Percentiles rank a stretch among this genome's conserved stretches.
Evolutionary conservation across 2,113 vertebrate genomes (phyloP).

Genomic region (Amblyopsis rosae): DNA sequence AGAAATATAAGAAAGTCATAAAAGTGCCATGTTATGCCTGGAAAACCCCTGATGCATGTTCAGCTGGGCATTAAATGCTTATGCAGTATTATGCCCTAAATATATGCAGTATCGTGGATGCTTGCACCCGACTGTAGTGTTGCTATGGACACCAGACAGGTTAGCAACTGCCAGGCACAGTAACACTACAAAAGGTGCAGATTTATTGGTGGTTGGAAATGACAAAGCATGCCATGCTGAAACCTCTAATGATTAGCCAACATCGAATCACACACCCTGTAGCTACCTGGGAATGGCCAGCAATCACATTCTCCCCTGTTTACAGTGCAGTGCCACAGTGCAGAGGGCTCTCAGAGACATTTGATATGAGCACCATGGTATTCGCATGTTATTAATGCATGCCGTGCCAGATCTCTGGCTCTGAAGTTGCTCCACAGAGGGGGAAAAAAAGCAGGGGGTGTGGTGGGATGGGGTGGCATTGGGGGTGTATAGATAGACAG

Average conservation of each 20-base stretch:
- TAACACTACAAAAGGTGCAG: slow-evolving; percentile 35
- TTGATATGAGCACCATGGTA: slow-evolving; percentile 52
- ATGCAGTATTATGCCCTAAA: slow-evolving; percentile 18
- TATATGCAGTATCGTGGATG: slow-evolving; percentile 39
- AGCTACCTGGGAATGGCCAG: slow-evolving; percentile 9
- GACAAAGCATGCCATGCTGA: slow-evolving; percentile 12
- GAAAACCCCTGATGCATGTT: no score
- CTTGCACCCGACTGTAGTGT: slow-evolving; percentile 56
- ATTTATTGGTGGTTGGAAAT: slow-evolving; percentile 42
- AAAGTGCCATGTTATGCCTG: no score
- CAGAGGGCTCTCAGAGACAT: slow-evolving; percentile 21
- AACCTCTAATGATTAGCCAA: slow-evolving; percentile 36
- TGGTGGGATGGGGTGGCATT: neutral
- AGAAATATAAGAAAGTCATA: no score
- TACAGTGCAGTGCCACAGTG: slow-evolving; percentile 29
- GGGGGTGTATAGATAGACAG: neutral
- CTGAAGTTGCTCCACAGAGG: slow-evolving; percentile 47
- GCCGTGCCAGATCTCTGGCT: slow-evolving; percentile 51
- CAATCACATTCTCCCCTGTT: slow-evolving; percentile 4
- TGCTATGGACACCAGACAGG: slow-evolving; percentile 68
- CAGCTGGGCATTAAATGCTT: slow-evolving; percentile 51
- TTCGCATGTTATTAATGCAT: slow-evolving; percentile 69
- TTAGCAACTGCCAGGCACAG: slow-evolving; percentile 54
- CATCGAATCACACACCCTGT: slow-evolving; percentile 32
- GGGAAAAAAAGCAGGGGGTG: neutral